These are phyloP conservation scores for Stegostoma tigrinum DNA, from an alignment of 2,113 vertebrate species.

Conservation along the genomic window DNA sequence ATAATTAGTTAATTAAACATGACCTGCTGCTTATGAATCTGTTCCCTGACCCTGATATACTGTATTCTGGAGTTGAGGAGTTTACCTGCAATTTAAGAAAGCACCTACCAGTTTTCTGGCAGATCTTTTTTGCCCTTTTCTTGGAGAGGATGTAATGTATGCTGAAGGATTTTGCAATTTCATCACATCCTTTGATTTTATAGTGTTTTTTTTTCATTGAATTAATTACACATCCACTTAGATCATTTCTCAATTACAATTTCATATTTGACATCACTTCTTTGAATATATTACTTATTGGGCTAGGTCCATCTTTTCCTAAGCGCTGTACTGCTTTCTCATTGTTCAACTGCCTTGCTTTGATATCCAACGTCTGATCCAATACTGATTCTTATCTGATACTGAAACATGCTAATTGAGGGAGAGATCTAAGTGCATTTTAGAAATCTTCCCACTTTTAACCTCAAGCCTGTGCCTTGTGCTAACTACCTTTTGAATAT, in stretches of 20 bases:
- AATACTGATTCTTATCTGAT: not conserved
- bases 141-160: not conserved
- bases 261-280: not conserved
- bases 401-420: not conserved
- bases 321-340: not conserved
- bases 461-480: not conserved
- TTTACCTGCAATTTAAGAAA: not conserved
- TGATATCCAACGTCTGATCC: not conserved
- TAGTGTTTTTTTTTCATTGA: not conserved
- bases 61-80: not conserved
- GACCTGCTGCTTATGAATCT: not conserved
- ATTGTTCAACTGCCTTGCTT: not conserved
- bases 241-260: not conserved
- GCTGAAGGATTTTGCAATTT: not conserved
- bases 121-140: not conserved
- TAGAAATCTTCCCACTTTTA: not conserved
- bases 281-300: not conserved
- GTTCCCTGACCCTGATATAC: not conserved
- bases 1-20: not conserved
- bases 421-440: not conserved
- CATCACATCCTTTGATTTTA: not conserved
- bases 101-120: not conserved
- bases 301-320: not conserved
- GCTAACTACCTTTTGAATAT: not conserved
- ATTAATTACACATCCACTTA: not conserved